Evolutionary conservation across 1,140 invertebrate species (phyloP), one percentile per base, ranked within the genome.

Genomic region (Drosophila novamexicana): DNA sequence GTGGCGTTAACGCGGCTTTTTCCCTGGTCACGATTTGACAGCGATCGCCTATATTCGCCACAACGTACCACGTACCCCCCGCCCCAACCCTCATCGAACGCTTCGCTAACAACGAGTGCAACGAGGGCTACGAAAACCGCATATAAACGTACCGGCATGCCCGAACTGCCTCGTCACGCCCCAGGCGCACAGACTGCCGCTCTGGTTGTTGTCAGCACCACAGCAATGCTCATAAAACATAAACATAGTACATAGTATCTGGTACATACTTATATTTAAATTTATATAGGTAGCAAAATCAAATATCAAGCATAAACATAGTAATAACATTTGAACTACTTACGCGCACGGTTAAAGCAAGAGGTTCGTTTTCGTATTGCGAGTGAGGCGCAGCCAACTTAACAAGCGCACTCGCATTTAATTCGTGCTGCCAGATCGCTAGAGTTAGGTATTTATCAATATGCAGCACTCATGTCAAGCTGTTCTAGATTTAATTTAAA

Each of bases 71-170:
- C 12, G 8, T 14, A 36, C 14, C 39, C n/a, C 12, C 45, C 6
- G 9, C 22, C 16, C 59, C 16, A 53, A n/a, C n/a, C 34, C 22
- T 36, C 57, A 73, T 77, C 64, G 52, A 78, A 59, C 36, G 83
- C 81, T 85, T 79, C n/a, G 79, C 79, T 52, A 40, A 77, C 72
- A 77, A 34, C 49, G 70, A 68, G 64, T 61, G 70, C 70, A 53
- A 73, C 56, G 56, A 8, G 34, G 40, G 62, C 34, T 39, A 14
- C 44, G 44, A 58, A 63, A 75, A 66, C 18, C 52, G 44, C 44
- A 56, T 50, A 29, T 18, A 56, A 73, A 50, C 50, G 57, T 40
- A 32, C 39, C 58, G 34, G n/a, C 29, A 49, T 56, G 42, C 42
- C 45, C 36, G 34, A 47, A 29, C 16, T 50, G 34, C 61, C 47